Evolutionary conservation across 2,888 invertebrate genomes (phyloP).

Genomic region (Mythimna pallens): DNA sequence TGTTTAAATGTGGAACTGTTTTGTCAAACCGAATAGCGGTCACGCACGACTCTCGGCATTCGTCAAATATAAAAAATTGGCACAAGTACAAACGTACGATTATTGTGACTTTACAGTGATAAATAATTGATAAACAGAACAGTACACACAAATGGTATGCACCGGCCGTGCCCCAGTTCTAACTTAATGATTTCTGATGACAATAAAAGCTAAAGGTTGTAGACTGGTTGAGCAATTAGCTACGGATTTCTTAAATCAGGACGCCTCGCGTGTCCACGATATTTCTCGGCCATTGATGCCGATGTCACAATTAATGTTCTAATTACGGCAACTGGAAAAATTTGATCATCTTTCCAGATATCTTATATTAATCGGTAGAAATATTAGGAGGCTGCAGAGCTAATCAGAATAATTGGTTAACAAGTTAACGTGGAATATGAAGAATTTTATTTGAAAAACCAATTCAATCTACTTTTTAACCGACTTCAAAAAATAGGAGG

Average conservation of each 20-base stretch:
- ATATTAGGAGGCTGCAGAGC: slow-evolving; percentile 22
- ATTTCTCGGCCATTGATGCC: slow-evolving; percentile 43
- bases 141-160: slow-evolving; percentile 51
- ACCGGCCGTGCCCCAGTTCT: slow-evolving; percentile 64
- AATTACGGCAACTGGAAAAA: slow-evolving; percentile 50
- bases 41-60: slow-evolving; percentile 44
- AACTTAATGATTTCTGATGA: slow-evolving; percentile 60
- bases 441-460: slow-evolving; percentile 13
- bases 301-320: slow-evolving; percentile 34
- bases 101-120: slow-evolving; percentile 33
- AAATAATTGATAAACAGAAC: slow-evolving; percentile 30
- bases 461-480: background rate
- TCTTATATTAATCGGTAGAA: slow-evolving; percentile 22
- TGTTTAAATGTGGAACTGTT: slow-evolving; percentile 26
- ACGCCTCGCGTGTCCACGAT: slow-evolving; percentile 54
- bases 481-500: no score
- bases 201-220: slow-evolving; percentile 73
- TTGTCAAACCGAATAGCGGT: slow-evolving; percentile 24
- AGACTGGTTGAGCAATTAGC: slow-evolving; percentile 50
- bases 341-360: slow-evolving; percentile 16
- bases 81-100: slow-evolving; percentile 64
- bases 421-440: slow-evolving; percentile 1
- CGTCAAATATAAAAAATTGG: slow-evolving; percentile 67
- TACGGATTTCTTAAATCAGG: slow-evolving; percentile 58
- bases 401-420: background rate